Evolutionary conservation across 2,113 vertebrate species (phyloP), one percentile per base, ranked within the genome.

Genomic region (Calidris pygmaea): DNA sequence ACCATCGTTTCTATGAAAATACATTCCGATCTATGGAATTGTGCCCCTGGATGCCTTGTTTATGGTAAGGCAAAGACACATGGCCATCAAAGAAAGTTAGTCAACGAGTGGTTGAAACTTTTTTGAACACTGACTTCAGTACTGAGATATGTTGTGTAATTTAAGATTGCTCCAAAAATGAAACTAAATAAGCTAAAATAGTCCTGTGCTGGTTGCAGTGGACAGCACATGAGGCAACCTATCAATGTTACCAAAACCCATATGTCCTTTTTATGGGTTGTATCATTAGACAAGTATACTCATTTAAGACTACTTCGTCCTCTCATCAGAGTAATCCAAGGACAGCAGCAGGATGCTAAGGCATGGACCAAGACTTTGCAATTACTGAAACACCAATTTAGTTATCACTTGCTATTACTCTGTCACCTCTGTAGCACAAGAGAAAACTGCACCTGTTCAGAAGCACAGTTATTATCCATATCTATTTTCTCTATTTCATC

Each of bases 341-440:
- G 91, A 90, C 72, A 88, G 59, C 75, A 94, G 83, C 3, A 2
- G 50, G 83, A 95, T 77, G 41, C 68, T 80, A 90, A 88, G 52
- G 14, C 67, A 84, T 58, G 83, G 83, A 85, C 80, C 13, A 89
- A 90, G 72, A 74, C 63, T 91, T 85, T 53, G 53, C 53, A 95
- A 89, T 87, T 94, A 96, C 66, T 79, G 85, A 97, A 89, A 82
- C 58, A 68, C 74, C 63, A 7, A 87, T 94, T 96, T 79, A 89
- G 89, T 85, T 85, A 87, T 95, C 93, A 76, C 71, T 91, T 89
- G 66, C 56, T 89, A 89, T 94, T 87, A 94, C 55, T 90, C 55
- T 96, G 77, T 85, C 87, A 89, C 58, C 66, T 79, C 59, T 76
- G 45, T 53, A 89, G 73, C 39, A 53, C 39, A 75, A 43, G 32